Evolutionary conservation across 2,888 invertebrate genomes (phyloP).

Genomic region (Diarsia brunnea): DNA sequence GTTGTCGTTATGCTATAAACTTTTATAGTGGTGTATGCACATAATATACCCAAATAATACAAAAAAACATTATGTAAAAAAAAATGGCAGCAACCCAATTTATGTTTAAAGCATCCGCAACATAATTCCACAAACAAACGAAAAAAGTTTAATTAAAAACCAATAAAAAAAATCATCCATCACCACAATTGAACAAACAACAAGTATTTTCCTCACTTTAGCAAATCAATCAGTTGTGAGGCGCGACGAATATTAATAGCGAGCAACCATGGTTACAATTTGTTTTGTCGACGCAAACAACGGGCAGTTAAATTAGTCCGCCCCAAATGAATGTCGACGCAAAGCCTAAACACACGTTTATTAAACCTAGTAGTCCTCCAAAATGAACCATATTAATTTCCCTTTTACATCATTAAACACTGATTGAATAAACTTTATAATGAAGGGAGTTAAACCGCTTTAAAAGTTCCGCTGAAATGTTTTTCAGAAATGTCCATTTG

Average conservation of each 20-base stretch:
- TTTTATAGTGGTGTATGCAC: background rate
- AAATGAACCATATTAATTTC: constrained; percentile 32
- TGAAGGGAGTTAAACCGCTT: constrained; percentile 36
- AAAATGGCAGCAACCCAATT: background rate
- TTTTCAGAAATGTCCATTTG: constrained; percentile 35
- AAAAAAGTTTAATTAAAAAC: background rate
- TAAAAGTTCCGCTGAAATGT: constrained; percentile 22
- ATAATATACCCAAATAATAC: background rate
- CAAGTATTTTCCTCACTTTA: constrained; percentile 27
- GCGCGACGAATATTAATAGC: constrained; percentile 52
- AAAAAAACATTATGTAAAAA: background rate
- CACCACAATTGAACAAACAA: constrained; percentile 38
- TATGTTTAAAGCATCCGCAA: background rate
- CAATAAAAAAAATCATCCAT: constrained; percentile 39
- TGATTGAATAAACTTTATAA: constrained; percentile 51
- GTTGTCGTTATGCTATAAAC: background rate
- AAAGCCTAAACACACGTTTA: constrained; percentile 54
- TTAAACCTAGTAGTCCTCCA: constrained; percentile 43
- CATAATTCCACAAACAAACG: background rate
- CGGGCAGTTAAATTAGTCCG: constrained; percentile 81
- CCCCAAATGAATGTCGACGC: constrained; percentile 77
- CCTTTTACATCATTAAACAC: constrained; percentile 37
- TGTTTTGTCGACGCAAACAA: constrained; percentile 72
- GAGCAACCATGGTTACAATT: constrained; percentile 73
- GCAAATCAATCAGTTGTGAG: constrained; percentile 47